Conservation (phyloP, 2,888 invertebrate genomes). For the Orchesellides sinensis region DNA sequence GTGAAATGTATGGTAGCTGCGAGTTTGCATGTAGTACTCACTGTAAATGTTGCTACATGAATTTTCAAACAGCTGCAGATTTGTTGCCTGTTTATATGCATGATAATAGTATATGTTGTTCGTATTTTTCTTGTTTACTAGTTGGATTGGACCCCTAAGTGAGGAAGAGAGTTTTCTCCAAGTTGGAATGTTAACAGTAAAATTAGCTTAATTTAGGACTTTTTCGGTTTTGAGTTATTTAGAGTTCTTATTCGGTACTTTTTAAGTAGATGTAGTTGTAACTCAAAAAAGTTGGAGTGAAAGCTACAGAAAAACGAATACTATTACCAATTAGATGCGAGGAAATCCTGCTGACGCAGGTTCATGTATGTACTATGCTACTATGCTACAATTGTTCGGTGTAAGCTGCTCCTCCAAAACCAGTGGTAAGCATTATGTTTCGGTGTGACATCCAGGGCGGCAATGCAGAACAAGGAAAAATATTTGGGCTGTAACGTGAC, state of each 20-base stretch:
- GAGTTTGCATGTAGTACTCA: too few relatives aligned
- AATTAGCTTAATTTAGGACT: constrained; percentile 62
- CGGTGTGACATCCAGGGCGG: constrained; percentile 23
- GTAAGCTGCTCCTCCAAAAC: constrained; percentile 43
- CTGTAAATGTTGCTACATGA: neutral
- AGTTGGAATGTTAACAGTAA: constrained; percentile 24
- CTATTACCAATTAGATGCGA: constrained; percentile 61
- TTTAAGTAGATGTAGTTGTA: neutral
- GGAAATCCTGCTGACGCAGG: constrained; percentile 57
- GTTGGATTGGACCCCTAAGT: neutral
- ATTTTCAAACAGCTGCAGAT: constrained; percentile 22
- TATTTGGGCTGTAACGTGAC: constrained; percentile 31
- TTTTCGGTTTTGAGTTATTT: constrained; percentile 51
- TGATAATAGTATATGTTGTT: too few relatives aligned
- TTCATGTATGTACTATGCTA: constrained; percentile 44
- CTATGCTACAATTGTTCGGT: constrained; percentile 29
- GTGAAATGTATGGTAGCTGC: constrained; percentile 30
- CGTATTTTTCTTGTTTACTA: too few relatives aligned
- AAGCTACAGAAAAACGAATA: constrained; percentile 44
- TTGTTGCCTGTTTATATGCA: neutral
- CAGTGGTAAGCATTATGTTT: neutral
- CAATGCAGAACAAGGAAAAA: constrained; percentile 18
- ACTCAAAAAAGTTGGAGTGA: neutral
- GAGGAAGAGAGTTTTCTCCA: neutral
- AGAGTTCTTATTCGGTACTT: constrained; percentile 32